Percentiles rank a stretch among this genome's conserved stretches.
Evolutionary conservation across 2,797 vertebrate genomes (phyloP).

Genomic region (Pachyuromys duprasi): DNA sequence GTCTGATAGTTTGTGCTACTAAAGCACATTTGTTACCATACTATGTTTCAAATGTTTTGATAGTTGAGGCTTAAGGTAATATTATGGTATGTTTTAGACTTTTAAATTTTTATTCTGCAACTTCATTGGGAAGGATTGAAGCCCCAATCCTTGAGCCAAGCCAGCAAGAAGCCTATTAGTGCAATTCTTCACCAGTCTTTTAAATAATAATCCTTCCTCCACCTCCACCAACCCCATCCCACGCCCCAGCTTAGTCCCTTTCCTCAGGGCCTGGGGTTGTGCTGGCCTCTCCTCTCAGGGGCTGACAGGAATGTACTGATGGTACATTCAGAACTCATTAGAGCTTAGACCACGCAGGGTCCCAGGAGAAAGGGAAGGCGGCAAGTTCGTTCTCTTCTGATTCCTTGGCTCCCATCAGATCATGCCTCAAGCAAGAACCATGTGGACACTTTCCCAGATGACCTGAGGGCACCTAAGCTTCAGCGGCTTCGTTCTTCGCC

Average conservation of each 20-base stretch:
- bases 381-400: background rate
- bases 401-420: background rate
- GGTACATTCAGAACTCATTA: background rate
- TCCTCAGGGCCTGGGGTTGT: background rate
- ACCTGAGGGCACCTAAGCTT: background rate
- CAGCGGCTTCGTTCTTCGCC: background rate
- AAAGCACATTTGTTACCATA: background rate
- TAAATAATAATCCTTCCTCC: background rate
- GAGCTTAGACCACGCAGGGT: background rate
- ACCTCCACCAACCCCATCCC: background rate
- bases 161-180: background rate
- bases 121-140: background rate
- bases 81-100: background rate
- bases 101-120: conserved; percentile 29
- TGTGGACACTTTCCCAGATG: background rate
- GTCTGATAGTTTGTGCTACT: background rate
- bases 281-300: background rate
- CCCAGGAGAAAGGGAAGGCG: background rate
- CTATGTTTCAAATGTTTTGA: conserved; percentile 54
- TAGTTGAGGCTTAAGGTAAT: conserved; percentile 2
- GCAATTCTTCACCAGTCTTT: background rate
- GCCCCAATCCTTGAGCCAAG: background rate
- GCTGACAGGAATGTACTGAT: background rate
- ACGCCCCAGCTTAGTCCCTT: background rate
- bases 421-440: background rate